Evolutionary conservation across 2,113 vertebrate species (phyloP).

Genomic region (Kryptolebias marmoratus): DNA sequence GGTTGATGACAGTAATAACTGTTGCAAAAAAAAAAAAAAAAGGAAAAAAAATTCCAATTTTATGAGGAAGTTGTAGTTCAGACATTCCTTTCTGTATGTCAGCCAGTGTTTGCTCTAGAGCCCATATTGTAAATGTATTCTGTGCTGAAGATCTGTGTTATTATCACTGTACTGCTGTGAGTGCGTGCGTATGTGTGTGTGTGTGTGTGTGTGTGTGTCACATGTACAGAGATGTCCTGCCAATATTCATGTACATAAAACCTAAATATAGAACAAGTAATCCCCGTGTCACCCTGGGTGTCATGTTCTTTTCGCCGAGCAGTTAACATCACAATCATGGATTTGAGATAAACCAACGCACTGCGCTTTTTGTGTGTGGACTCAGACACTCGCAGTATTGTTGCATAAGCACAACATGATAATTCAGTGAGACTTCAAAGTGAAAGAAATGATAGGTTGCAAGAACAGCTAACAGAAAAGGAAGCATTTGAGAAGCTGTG

Average conservation of each 20-base stretch:
- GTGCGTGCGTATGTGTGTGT: slow-evolving; percentile 71
- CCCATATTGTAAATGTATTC: slow-evolving; percentile 91
- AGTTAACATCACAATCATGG: slow-evolving; percentile 53
- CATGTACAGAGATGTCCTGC: slow-evolving; percentile 95
- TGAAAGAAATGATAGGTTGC: background rate
- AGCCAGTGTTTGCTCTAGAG: slow-evolving; percentile 83
- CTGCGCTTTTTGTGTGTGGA: slow-evolving; percentile 37
- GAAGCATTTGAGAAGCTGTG: no score
- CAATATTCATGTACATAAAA: slow-evolving; percentile 88
- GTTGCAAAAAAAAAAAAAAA: slow-evolving; percentile 70
- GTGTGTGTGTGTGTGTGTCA: slow-evolving; percentile 84
- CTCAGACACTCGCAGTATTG: slow-evolving; percentile 28
- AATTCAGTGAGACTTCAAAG: background rate
- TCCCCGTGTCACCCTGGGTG: slow-evolving; percentile 78
- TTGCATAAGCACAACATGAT: slow-evolving; percentile 23
- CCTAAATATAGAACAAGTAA: slow-evolving; percentile 86
- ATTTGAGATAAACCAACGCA: slow-evolving; percentile 42
- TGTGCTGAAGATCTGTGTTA: slow-evolving; percentile 86
- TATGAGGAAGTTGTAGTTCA: slow-evolving; percentile 79
- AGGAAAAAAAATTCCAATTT: slow-evolving; percentile 74
- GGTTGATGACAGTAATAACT: slow-evolving; percentile 88
- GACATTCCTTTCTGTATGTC: slow-evolving; percentile 84
- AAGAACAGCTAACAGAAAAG: background rate
- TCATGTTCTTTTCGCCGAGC: slow-evolving; percentile 77
- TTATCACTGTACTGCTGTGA: slow-evolving; percentile 85